Base-by-base conservation (phyloP, 2,113 vertebrate genomes). In the Rhinolophus ferrumequinum region DNA sequence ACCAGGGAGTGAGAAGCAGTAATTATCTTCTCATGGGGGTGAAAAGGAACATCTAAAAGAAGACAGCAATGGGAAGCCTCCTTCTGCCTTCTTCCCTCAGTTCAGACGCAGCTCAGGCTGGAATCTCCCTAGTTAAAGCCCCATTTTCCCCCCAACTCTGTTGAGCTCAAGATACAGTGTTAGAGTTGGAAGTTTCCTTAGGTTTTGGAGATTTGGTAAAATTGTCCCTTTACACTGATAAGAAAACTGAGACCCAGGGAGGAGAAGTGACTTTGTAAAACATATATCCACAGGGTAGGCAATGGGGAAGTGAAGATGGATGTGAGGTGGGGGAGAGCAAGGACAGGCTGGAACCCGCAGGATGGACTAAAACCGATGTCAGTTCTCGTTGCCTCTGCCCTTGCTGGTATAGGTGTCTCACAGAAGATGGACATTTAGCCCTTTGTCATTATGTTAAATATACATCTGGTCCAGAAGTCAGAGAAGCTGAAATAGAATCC, bases 241-340 rank as follows among this genome's bases (percentile, higher is more conserved):
- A 96, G 56, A 72, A n/a, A 92, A 67, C 44, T 58, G 90, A 93
- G 89, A 73, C 13, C 38, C 66, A 73, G 24, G 73, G 87, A 22
- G 70, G 47, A 64, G 8, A 94, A 86, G 90, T 79, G 22, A 60
- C 18, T 82, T 67, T 67, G 50, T 70, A 76, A 79, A 69, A 56
- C 18, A 3, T 50, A 21, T 58, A 16, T 73, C 11, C 72, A 52
- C 47, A 77, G 18, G 52, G 56, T 14, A 81, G 60, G 28, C 44
- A 76, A 14, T 44, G 26, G 38, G 18, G 38, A 84, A 47, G 19
- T 4, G 54, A 52, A 62, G 22, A 62, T 28, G 69, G 70, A 64
- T 64, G 30, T 26, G 15, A 75, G 21, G 26, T 60, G 7, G 33
- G 52, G 22, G 33, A 80, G 38, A 83, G 38, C 15, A 56, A 35